These are phyloP conservation scores for Hycleus cichorii DNA, from an alignment of 1,140 invertebrate species.

Conservation along the genomic window DNA sequence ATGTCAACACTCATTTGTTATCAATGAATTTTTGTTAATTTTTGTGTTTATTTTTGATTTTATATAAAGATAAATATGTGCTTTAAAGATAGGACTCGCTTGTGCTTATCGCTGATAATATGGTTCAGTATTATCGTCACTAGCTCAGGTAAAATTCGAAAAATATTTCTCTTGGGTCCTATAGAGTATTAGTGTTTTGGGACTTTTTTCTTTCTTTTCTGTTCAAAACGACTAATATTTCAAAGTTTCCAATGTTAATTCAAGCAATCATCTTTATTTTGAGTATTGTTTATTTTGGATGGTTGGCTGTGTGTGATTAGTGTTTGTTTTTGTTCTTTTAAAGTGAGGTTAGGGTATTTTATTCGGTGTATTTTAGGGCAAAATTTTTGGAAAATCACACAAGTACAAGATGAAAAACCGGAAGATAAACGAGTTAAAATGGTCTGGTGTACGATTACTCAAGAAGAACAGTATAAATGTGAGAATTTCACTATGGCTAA, in stretches of 20 bases:
- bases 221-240: too few species aligned
- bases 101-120: slow-evolving; percentile 5
- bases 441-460: slow-evolving; percentile 71
- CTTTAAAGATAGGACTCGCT: slow-evolving; percentile 11
- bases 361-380: slow-evolving; percentile 18
- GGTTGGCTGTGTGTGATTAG: neutral
- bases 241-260: neutral
- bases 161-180: neutral
- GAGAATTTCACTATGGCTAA: slow-evolving; percentile 58
- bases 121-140: slow-evolving; percentile 15
- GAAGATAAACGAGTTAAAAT: slow-evolving; percentile 30
- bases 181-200: too few species aligned
- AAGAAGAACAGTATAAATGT: slow-evolving; percentile 70
- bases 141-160: slow-evolving; percentile 18
- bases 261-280: neutral
- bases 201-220: too few species aligned
- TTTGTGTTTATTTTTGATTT: too few species aligned
- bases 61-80: slow-evolving; percentile 8
- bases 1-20: too few species aligned
- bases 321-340: neutral
- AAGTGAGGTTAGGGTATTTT: neutral
- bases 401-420: slow-evolving; percentile 13
- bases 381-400: slow-evolving; percentile 30
- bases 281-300: neutral
- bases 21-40: too few species aligned